phyloP scores from a whole-genome alignment of 2,888 invertebrate genomes.

The Agrilus cyanescens region DNA sequence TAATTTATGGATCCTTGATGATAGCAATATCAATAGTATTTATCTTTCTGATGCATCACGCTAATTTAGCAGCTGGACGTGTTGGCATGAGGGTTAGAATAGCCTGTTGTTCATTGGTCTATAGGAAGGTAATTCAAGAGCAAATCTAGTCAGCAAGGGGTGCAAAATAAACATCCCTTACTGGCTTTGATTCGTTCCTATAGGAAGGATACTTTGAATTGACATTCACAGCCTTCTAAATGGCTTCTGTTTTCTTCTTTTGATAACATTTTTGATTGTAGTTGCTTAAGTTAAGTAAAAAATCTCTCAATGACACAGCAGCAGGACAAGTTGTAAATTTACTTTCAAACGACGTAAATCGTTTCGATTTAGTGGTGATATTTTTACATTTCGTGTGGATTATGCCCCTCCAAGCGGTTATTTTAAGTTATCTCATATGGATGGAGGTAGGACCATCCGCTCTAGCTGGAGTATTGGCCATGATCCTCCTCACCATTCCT shows the following conservation, averaged over 20 bases:
- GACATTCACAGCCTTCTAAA: too few relatives aligned
- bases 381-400: conserved; percentile 69
- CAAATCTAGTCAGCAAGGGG: too few relatives aligned
- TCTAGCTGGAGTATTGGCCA: conserved; percentile 46
- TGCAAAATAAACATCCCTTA: too few relatives aligned
- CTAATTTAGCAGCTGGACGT: conserved; percentile 39
- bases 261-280: conserved; percentile 22
- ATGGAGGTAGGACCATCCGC: conserved; percentile 40
- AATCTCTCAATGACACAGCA: conserved; percentile 68
- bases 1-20: conserved; percentile 14
- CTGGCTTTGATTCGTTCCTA: too few relatives aligned
- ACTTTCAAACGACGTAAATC: conserved; percentile 72
- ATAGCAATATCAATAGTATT: conserved; percentile 11
- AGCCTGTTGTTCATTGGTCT: conserved; percentile 60
- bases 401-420: conserved; percentile 58
- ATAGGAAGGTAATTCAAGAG: conserved; percentile 65
- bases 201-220: too few relatives aligned
- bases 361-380: conserved; percentile 60
- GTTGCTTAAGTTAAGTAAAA: conserved; percentile 50
- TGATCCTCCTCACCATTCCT: conserved; percentile 39
- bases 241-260: too few relatives aligned
- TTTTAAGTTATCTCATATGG: conserved; percentile 49
- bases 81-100: conserved; percentile 63
- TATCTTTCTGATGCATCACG: conserved; percentile 45
- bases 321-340: conserved; percentile 73